Conservation (phyloP, 2,113 vertebrate genomes). For the Lota lota region DNA sequence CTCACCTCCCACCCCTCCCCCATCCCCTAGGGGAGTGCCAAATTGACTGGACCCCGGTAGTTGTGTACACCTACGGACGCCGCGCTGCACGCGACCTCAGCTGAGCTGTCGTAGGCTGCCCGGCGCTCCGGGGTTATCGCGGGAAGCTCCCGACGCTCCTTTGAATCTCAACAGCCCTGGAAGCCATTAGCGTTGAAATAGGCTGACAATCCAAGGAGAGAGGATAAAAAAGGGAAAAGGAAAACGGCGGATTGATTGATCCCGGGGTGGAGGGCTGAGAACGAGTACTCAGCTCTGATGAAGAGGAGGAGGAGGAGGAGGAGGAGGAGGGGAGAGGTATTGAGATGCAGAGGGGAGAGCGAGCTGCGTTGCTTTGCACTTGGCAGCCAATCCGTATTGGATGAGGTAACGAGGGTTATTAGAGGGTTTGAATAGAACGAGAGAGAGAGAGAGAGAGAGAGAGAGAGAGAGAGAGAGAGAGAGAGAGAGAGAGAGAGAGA, state of each 20-base stretch:
- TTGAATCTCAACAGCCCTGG: constrained; percentile 60
- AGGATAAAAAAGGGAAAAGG: too few species aligned
- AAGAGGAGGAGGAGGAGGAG: too few species aligned
- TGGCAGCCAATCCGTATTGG: too few species aligned
- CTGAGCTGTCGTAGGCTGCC: constrained; percentile 33
- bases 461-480: too few species aligned
- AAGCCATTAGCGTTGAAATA: constrained; percentile 70
- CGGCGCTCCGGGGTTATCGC: constrained; percentile 65
- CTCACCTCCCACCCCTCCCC: constrained; percentile 23
- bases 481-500: too few species aligned
- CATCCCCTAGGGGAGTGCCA: constrained; percentile 27
- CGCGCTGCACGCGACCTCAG: constrained; percentile 28
- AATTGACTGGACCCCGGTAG: constrained; percentile 55
- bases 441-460: too few species aligned
- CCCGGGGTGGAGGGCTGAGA: constrained; percentile 30
- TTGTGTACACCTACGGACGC: not conserved
- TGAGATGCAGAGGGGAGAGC: too few species aligned
- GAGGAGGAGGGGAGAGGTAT: too few species aligned
- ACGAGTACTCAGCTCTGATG: not conserved
- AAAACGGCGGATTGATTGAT: constrained; percentile 51
- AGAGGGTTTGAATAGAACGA: too few species aligned
- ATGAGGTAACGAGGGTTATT: too few species aligned
- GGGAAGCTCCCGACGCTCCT: constrained; percentile 52
- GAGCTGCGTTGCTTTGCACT: too few species aligned
- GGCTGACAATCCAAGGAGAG: constrained; percentile 52